A percentile compares a stretch with the other conserved stretches of the same genome.
phyloP scores from a whole-genome alignment of 2,888 invertebrate genomes.

The Incurvaria masculella region DNA sequence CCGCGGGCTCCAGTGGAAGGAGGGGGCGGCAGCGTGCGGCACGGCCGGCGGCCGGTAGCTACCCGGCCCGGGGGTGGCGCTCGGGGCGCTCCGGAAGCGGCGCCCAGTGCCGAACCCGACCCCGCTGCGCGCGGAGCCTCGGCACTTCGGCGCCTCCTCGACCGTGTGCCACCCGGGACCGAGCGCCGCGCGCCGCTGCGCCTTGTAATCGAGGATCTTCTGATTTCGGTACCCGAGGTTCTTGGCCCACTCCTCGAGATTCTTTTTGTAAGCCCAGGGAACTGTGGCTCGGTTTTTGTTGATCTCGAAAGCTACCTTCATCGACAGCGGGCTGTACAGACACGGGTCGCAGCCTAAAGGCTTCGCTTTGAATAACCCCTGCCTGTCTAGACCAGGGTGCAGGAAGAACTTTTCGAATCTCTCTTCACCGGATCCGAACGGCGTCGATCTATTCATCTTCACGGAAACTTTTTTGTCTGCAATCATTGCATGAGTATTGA shows the following conservation, averaged over 20 bases:
- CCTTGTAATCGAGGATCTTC: slow-evolving; percentile 26
- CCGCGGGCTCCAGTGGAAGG: slow-evolving; percentile 35
- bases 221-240: slow-evolving; percentile 44
- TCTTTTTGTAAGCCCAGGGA: slow-evolving; percentile 38
- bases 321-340: slow-evolving; percentile 28
- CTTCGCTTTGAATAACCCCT: slow-evolving; percentile 26
- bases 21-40: slow-evolving; percentile 31
- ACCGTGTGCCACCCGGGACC: slow-evolving; percentile 39
- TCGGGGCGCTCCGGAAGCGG: slow-evolving; percentile 21
- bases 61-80: slow-evolving; percentile 32
- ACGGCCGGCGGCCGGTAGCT: slow-evolving; percentile 37
- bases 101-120: slow-evolving; percentile 35
- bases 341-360: slow-evolving; percentile 34
- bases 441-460: slow-evolving; percentile 6
- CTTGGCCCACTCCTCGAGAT: slow-evolving; percentile 39
- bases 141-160: slow-evolving; percentile 19
- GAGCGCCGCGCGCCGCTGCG: slow-evolving; percentile 27
- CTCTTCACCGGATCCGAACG: slow-evolving; percentile 25
- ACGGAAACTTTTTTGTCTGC: too few relatives aligned
- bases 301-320: slow-evolving; percentile 26
- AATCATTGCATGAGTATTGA: too few relatives aligned
- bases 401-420: slow-evolving; percentile 31
- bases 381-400: slow-evolving; percentile 36
- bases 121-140: slow-evolving; percentile 31
- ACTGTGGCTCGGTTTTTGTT: slow-evolving; percentile 24